Conservation (phyloP, 2,797 vertebrate species). For the Syndactyla subalaris region DNA sequence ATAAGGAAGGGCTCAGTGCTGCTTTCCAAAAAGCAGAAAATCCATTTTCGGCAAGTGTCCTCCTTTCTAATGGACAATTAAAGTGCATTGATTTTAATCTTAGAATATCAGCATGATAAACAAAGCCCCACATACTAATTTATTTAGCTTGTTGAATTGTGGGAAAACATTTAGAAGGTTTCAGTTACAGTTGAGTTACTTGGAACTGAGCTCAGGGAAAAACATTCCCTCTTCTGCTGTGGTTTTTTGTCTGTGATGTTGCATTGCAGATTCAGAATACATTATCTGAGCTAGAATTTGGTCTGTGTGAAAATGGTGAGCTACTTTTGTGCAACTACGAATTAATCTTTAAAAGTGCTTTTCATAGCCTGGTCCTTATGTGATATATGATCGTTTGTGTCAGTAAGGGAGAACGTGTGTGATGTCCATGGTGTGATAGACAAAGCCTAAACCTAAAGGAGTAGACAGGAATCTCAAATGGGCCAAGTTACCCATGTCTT, state of each 20-base stretch:
- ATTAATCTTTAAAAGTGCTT: background rate
- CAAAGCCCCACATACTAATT: background rate
- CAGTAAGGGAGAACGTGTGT: background rate
- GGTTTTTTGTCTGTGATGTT: background rate
- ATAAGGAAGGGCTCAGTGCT: background rate
- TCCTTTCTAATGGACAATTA: background rate
- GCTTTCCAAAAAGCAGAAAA: background rate
- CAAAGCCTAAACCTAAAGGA: background rate
- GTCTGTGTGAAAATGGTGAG: background rate
- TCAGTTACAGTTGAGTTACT: background rate
- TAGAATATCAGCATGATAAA: background rate
- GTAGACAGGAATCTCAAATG: background rate
- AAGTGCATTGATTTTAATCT: background rate
- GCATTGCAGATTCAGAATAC: background rate
- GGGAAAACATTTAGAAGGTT: background rate
- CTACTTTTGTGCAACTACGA: background rate
- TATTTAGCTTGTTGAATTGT: background rate
- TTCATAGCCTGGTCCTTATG: background rate
- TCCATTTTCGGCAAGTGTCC: background rate
- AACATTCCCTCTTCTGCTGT: background rate
- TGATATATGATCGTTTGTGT: background rate
- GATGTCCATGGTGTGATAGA: background rate
- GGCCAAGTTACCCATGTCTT: background rate
- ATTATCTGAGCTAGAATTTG: background rate
- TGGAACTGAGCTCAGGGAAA: background rate